Conservation (phyloP, 2,113 vertebrate genomes). For the Mormyrus lacerda region DNA sequence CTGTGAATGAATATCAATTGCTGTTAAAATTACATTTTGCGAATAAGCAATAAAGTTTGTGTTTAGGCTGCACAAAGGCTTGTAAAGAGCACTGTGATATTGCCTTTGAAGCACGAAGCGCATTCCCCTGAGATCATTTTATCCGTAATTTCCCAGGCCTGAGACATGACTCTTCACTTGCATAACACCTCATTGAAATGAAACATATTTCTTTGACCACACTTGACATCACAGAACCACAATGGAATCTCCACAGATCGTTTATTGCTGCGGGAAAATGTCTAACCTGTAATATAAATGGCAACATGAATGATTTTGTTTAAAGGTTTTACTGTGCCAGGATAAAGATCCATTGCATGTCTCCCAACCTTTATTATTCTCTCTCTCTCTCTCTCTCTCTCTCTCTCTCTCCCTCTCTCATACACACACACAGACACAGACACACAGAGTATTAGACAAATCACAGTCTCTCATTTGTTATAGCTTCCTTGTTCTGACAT, state of each 20-base stretch:
- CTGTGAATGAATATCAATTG: background rate
- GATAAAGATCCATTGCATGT: background rate
- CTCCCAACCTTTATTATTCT: background rate
- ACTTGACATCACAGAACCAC: conserved; percentile 1
- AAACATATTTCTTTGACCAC: background rate
- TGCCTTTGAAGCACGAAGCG: background rate
- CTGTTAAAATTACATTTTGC: background rate
- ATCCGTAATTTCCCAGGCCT: background rate
- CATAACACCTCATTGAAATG: background rate
- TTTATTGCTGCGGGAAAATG: background rate
- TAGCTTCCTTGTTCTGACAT: background rate
- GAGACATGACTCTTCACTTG: background rate
- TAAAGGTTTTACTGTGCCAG: background rate
- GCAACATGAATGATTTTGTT: background rate
- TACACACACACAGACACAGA: background rate
- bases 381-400: background rate
- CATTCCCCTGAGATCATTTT: background rate
- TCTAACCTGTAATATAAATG: background rate
- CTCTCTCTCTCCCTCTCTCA: too few relatives aligned
- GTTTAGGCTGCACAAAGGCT: background rate
- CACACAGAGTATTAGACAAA: background rate
- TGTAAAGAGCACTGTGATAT: background rate
- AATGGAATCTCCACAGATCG: background rate
- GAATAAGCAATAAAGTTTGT: background rate
- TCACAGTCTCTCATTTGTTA: background rate